Conservation (phyloP, 2,888 invertebrate species). For the Morpho achilles region DNA sequence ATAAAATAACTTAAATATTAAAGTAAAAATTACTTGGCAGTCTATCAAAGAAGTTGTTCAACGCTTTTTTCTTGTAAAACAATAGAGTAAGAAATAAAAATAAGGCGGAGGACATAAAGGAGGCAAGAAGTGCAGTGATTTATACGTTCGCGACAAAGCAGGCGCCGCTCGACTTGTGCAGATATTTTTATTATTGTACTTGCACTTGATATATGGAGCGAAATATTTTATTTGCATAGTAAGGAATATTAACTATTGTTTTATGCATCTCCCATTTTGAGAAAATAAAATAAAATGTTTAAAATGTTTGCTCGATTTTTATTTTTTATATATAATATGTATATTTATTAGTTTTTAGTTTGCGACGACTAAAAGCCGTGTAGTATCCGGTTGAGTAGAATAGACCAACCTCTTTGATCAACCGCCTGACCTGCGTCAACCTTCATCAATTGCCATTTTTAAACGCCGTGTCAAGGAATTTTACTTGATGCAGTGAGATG, state of each 20-base stretch:
- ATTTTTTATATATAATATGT: no score
- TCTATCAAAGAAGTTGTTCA: constrained; percentile 17
- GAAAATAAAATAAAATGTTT: no score
- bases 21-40: constrained; percentile 1
- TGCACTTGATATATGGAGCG: constrained; percentile 25
- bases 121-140: constrained; percentile 51
- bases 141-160: constrained; percentile 35
- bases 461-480: no score
- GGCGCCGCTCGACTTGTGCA: constrained; percentile 25
- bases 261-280: neutral
- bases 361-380: no score
- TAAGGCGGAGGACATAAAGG: constrained; percentile 41
- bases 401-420: no score
- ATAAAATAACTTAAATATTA: no score
- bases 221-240: constrained; percentile 30
- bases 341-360: no score
- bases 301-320: no score
- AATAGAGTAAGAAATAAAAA: constrained; percentile 40
- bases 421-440: no score
- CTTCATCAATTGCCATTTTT: no score
- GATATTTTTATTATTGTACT: constrained; percentile 36
- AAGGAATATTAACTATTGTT: constrained; percentile 20
- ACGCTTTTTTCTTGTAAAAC: constrained; percentile 26
- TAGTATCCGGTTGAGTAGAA: no score
- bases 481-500: no score